phyloP scores from a whole-genome alignment of 2,113 vertebrate species.

The Myotis davidii region DNA sequence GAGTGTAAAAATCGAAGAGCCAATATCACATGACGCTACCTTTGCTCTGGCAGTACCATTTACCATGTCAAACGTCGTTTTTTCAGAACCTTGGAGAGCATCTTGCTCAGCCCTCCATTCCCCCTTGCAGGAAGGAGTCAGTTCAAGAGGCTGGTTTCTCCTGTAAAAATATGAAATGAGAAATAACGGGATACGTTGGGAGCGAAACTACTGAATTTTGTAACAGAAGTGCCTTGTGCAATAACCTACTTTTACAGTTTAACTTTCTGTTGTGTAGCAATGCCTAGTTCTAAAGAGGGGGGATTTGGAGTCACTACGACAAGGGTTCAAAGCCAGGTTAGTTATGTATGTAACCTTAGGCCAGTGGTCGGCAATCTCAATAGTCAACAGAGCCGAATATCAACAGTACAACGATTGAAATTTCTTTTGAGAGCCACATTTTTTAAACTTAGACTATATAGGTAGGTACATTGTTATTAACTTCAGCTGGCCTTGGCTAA shows the following conservation, averaged over 20 bases:
- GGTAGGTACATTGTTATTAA: no score
- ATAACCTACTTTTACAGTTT: constrained; percentile 39
- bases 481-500: no score
- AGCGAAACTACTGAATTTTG: constrained; percentile 20
- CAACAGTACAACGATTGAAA: no score
- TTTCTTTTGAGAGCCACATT: no score
- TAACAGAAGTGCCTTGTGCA: constrained; percentile 10
- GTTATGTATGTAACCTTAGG: background rate
- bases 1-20: constrained; percentile 68
- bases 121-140: no score
- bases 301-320: background rate
- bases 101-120: constrained; percentile 50
- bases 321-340: background rate
- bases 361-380: background rate
- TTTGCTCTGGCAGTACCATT: constrained; percentile 50
- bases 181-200: constrained; percentile 54
- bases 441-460: no score
- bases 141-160: constrained; percentile 50
- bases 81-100: constrained; percentile 88
- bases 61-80: background rate
- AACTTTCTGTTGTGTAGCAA: background rate
- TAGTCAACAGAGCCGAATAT: no score
- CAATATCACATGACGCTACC: constrained; percentile 68
- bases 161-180: constrained; percentile 19
- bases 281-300: background rate